These are phyloP conservation scores for Botia almorhae DNA, from an alignment of 2,797 vertebrate genomes.

Conservation along the genomic window DNA sequence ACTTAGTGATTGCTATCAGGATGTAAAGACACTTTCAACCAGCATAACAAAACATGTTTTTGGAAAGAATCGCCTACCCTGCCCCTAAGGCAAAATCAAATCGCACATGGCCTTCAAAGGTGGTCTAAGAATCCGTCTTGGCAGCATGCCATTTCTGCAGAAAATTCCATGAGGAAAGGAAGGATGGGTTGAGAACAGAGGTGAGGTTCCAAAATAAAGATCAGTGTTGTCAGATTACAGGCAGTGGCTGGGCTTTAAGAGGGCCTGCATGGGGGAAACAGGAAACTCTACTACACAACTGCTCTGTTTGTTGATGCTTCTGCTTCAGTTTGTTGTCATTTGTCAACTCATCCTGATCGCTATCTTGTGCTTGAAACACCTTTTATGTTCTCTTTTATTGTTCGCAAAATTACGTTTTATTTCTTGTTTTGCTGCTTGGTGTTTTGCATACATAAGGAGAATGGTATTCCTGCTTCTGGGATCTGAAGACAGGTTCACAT, in stretches of 20 bases:
- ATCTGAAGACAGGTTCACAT: background rate
- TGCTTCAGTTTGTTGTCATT: constrained; percentile 18
- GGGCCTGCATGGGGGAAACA: constrained; percentile 39
- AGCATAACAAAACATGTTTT: no score
- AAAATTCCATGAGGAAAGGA: constrained; percentile 13
- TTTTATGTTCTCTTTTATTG: constrained; percentile 12
- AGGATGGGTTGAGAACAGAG: background rate
- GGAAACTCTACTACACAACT: constrained; percentile 53
- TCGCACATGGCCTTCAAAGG: background rate
- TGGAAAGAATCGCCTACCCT: no score
- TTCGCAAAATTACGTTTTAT: background rate
- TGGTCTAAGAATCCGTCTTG: background rate
- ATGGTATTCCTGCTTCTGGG: background rate
- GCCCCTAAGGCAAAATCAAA: background rate
- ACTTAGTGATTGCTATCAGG: no score
- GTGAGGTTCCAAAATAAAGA: constrained; percentile 45
- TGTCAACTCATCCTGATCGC: constrained; percentile 27
- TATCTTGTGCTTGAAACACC: constrained; percentile 46
- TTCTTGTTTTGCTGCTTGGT: background rate
- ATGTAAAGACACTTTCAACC: no score
- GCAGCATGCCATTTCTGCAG: background rate
- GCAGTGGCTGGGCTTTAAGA: constrained; percentile 1
- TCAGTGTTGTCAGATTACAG: constrained; percentile 21
- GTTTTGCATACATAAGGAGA: background rate
- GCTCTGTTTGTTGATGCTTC: constrained; percentile 40